Conservation (phyloP, 2,113 vertebrate species). For the Rhinopomastus cyanomelas region DNA sequence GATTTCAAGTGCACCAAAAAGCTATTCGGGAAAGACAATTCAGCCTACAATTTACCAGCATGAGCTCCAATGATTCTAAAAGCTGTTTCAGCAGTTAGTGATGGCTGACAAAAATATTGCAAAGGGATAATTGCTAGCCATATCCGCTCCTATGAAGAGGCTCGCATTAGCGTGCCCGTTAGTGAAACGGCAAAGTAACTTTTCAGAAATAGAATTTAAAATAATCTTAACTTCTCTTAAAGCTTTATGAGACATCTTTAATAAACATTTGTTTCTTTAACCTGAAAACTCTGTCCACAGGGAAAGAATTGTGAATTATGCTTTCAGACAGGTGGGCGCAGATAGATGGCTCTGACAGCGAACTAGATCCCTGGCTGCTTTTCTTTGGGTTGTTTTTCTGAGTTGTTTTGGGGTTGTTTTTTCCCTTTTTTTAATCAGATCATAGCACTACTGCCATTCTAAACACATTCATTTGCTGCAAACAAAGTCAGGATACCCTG, state of each 20-base stretch:
- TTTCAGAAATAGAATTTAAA: background rate
- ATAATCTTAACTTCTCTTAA: background rate
- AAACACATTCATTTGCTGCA: background rate
- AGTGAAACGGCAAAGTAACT: background rate
- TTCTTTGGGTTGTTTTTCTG: background rate
- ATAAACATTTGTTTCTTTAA: background rate
- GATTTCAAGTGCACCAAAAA: background rate
- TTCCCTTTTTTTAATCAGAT: background rate
- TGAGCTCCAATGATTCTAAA: background rate
- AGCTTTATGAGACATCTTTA: background rate
- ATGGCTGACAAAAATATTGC: background rate
- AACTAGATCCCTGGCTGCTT: background rate
- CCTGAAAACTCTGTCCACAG: background rate
- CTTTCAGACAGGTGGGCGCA: background rate
- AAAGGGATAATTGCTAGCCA: background rate
- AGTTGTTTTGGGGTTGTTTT: background rate
- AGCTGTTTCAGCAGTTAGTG: background rate
- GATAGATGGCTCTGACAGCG: background rate
- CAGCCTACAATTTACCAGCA: background rate
- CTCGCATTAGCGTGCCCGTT: background rate
- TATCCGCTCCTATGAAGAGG: background rate
- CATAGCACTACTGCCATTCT: background rate
- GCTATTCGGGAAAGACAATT: background rate
- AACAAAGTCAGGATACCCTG: rapidly evolving
- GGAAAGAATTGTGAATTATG: background rate